Evolutionary conservation across 2,888 invertebrate genomes (phyloP), one percentile per base, ranked within the genome.

Genomic region (Lasioglossum calceatum): DNA sequence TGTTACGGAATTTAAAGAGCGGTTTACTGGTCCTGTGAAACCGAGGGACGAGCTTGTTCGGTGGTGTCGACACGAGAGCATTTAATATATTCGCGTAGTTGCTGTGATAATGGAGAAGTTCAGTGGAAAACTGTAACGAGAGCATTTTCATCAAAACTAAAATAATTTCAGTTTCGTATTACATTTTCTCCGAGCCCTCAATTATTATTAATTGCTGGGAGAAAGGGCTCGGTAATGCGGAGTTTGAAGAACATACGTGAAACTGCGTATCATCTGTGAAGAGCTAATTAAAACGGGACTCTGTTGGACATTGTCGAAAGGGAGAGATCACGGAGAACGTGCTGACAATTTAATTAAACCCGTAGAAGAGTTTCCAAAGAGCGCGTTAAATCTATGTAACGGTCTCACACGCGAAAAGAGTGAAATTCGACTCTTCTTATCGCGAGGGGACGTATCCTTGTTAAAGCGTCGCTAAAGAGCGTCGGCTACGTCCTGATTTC

Each of bases 401-500:
- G 75, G n/a, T 16, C 36, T 3, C 39, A 12, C 19, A 39, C 19
- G 67, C 36, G 36, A 19, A 70, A 70, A 23, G 23, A 70, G 10
- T 70, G 23, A 70, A 39, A 70, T 39, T 23, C 19, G 23, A 36
- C 2, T 19, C 8, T 19, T 1, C 36, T 32, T 14, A 36, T 36
- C 64, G 2, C 32, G 32, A 2, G 5, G 16, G 32, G 0, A 64
- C 64, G 64, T 64, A 32, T 27, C 27, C 14, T 32, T 14, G 32
- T 64, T 64, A 73, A 44, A 32, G 44, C 81, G 8, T 71, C 64
- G 72, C 81, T 81, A 79, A 83, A 81, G 76, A 74, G 54, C 81
- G 77, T 16, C 42, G 71, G 73, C 83, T 82, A 80, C 71, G 27
- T 19, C 80, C 81, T 73, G 83, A 85, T 85, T 85, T 79, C 71